phyloP scores from a whole-genome alignment of 2,113 vertebrate genomes.

The Prunella fulvescens region DNA sequence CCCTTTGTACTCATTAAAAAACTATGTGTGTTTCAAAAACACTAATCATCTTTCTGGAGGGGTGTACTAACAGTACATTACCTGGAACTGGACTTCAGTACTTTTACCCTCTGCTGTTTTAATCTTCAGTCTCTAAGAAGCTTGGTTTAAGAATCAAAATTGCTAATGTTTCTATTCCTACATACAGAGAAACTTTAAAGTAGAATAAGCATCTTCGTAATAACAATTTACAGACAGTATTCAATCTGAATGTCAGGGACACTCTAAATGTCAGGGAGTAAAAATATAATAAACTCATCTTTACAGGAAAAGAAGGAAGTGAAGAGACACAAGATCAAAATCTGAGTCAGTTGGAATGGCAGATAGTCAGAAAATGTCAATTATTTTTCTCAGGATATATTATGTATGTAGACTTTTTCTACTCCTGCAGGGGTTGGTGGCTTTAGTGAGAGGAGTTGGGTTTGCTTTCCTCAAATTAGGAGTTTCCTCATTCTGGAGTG shows the following conservation, averaged over 20 bases:
- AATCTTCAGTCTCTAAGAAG: background rate
- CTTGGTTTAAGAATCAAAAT: background rate
- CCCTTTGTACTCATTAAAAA: background rate
- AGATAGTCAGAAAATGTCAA: background rate
- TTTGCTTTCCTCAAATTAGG: background rate
- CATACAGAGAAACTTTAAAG: background rate
- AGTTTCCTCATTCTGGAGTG: background rate
- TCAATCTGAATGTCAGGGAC: background rate
- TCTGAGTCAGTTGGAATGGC: background rate
- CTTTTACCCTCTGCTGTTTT: background rate
- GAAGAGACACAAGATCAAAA: background rate
- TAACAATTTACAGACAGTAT: background rate
- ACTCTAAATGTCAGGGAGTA: background rate
- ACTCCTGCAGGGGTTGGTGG: fast-evolving
- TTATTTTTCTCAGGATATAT: background rate
- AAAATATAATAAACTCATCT: background rate
- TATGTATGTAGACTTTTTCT: background rate
- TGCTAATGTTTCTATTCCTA: background rate
- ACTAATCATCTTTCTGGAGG: background rate
- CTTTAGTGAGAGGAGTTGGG: background rate
- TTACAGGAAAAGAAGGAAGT: background rate
- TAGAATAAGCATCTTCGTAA: background rate
- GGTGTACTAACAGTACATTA: background rate
- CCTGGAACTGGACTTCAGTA: background rate
- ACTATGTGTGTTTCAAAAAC: background rate